Base-by-base conservation (phyloP, 2,113 vertebrate genomes). In the Neolamprologus sp. region DNA sequence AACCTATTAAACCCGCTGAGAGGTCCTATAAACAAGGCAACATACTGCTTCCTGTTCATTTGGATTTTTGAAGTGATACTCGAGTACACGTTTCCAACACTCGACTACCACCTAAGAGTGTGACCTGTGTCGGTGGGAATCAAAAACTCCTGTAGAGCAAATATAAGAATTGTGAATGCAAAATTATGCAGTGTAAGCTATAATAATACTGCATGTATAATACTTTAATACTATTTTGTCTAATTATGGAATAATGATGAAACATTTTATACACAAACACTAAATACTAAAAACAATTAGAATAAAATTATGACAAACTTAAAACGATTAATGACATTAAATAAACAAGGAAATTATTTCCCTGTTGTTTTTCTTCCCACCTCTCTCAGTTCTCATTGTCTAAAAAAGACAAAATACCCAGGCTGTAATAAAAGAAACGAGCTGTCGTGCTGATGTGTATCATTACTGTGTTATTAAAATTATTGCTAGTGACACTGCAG, bases 1-100 rank as follows among this genome's bases (percentile, higher is more conserved):
- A 94, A 90, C 90, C 84, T 21, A 92, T 92, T 91, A 93, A 91
- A 86, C 88, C 90, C 35, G 28, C 86, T 45, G 89, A 83, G 87
- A 90, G 89, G 58, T 68, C 60, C 79, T 53, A 55, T 63, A 87
- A 90, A 92, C 89, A 89, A 82, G 71, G 68, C 45, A 7, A 7
- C 87, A 58, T 3, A 23, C 30, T 78, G 78, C 28, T 73, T 60
- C 54, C 53, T 37, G 55, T 40, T 90, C 35, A 7, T 83, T 54
- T 53, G 2, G 37, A 33, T 28, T 28, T 28, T 28, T 28, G 26
- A 21, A 87, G 82, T 42, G 26, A 45, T 87, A n/a, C 40, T 82
- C 26, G 16, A 63, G 37, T 51, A 17, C 3, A 17, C 33, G 3
- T 63, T 82, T 17, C 63, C 84, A 84, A 78, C 53, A 53, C 54